phyloP scores from a whole-genome alignment of 2,113 vertebrate genomes.

The Montifringilla adamsi region DNA sequence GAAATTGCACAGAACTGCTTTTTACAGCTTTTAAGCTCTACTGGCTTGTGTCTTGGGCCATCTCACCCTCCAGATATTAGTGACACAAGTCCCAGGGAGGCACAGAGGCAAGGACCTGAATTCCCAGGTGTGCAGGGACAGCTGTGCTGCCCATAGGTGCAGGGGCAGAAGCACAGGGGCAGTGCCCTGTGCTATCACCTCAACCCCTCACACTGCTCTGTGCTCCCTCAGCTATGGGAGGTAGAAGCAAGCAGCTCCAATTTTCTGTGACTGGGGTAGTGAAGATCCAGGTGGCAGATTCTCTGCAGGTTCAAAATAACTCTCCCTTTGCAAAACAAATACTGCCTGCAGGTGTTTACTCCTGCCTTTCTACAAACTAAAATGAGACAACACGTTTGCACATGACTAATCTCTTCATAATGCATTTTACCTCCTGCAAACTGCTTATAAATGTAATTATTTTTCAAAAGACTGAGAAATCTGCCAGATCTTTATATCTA shows the following conservation, averaged over 20 bases:
- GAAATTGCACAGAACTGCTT: neutral
- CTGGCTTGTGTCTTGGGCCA: neutral
- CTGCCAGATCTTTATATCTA: conserved; percentile 24
- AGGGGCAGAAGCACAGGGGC: neutral
- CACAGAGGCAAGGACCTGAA: neutral
- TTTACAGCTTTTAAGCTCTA: neutral
- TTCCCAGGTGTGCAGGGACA: neutral
- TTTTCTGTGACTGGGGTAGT: neutral
- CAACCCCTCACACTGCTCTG: accelerated
- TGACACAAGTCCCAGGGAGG: neutral
- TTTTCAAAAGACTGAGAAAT: neutral
- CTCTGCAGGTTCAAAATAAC: neutral
- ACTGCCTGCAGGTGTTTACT: conserved; percentile 9
- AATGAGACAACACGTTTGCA: conserved; percentile 4
- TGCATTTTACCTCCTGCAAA: conserved; percentile 9
- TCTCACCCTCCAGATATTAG: neutral
- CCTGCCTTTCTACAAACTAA: neutral
- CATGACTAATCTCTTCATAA: conserved; percentile 15
- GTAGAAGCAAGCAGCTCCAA: neutral
- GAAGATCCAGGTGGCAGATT: neutral
- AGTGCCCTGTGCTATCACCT: neutral
- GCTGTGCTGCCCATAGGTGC: accelerated
- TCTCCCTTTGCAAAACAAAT: neutral
- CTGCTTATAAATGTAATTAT: neutral
- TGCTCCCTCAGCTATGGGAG: neutral